Evolutionary conservation across 1,140 invertebrate species (phyloP).

Genomic region (Manduca sexta): DNA sequence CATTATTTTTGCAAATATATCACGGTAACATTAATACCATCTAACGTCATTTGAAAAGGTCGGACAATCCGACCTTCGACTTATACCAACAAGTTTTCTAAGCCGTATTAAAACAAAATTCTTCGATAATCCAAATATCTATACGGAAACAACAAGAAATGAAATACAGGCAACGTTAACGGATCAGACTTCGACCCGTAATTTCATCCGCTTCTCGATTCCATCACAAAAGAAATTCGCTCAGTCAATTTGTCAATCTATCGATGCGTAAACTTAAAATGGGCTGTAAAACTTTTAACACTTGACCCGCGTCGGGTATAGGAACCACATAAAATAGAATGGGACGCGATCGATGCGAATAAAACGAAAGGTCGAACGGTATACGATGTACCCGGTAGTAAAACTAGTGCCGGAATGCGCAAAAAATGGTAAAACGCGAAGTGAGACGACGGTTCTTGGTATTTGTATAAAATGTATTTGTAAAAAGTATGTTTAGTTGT

Average conservation of each 20-base stretch:
- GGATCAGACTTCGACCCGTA: neutral
- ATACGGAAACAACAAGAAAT: neutral
- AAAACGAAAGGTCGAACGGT: conserved; percentile 23
- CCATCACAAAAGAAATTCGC: conserved; percentile 13
- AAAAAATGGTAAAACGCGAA: conserved; percentile 6
- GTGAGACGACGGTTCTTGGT: conserved; percentile 6
- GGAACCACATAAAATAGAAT: conserved; percentile 29
- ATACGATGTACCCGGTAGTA: conserved; percentile 20
- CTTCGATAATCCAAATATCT: too few relatives aligned
- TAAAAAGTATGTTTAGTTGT: neutral
- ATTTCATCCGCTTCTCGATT: conserved; percentile 8
- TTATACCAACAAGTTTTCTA: too few relatives aligned
- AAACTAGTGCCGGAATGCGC: conserved; percentile 16
- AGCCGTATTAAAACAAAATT: too few relatives aligned
- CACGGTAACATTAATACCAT: too few relatives aligned
- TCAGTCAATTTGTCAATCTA: conserved; percentile 27
- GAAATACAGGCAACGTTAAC: neutral
- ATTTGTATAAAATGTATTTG: neutral
- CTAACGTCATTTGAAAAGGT: too few relatives aligned
- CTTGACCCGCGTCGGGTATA: conserved; percentile 19
- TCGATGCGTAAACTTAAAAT: conserved; percentile 25
- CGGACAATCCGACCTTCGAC: too few relatives aligned
- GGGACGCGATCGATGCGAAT: conserved; percentile 22
- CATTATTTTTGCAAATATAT: too few relatives aligned
- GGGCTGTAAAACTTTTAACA: conserved; percentile 34